Evolutionary conservation across 92 coral and sea anemone genomes (phyloP), one percentile per base, ranked within the genome.

Genomic region (Epizoanthus illoricatus): DNA sequence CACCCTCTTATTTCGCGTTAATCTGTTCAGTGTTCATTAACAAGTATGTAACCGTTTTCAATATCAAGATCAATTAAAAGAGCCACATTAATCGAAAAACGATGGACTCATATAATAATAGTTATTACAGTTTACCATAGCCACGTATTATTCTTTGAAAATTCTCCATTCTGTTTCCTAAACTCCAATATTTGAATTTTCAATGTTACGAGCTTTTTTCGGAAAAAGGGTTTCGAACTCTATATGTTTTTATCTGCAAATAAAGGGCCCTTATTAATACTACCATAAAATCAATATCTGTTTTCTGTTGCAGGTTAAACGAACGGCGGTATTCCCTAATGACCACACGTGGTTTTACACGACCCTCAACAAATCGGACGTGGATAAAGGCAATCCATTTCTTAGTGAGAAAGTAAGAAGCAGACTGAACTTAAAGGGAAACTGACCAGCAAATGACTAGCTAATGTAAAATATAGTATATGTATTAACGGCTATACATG

Each of bases 291-390:
- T n/a, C 39, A 10, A 21, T 21, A 41, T 64, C 17, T 12, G 24
- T 82, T 47, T 20, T 36, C 21, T 40, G 19, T 66, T 81, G 15
- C 68, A 92, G 97, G 76, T 90, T 23, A 74, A 66, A 20, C 80
- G 47, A 60, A 68, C 80, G 7, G 78, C 71, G 20, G 92, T 92
- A 28, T 90, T 83, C 43, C 97, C 97, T 5, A 83, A 88, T 28
- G 97, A 92, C 52, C 80, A 83, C 42, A 86, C 97, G 17, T 84
- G 82, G 74, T 60, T 84, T 20, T 75, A 88, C 85, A 88, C 84
- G 78, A 84, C 92, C 39, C 80, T 74, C 42, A 84, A 85, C 56
- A 74, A 78, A 19, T 20, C 60, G 7, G 82, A 78, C 24, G 82
- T 78, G 18, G 82, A 78, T 40, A 63, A 78, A 78, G 82, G 82